phyloP scores from a whole-genome alignment of 2,888 invertebrate species.

The Cremastobaeus sp. region DNA sequence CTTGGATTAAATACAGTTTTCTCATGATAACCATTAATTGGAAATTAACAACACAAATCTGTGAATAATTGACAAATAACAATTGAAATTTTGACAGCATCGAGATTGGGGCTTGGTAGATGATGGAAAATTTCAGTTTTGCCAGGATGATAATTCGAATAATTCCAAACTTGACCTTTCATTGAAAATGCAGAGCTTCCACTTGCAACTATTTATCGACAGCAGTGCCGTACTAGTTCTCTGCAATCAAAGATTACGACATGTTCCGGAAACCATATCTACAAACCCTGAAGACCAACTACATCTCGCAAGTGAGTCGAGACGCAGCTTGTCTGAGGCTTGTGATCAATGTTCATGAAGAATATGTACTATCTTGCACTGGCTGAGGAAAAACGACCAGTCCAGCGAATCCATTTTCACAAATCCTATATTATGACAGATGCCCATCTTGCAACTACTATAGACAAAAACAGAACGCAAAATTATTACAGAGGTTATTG shows the following conservation, averaged over 20 bases:
- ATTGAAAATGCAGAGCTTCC: slow-evolving; percentile 98
- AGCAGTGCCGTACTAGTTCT: slow-evolving; percentile 96
- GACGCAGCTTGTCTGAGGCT: slow-evolving; percentile 84
- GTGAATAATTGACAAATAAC: too few relatives aligned
- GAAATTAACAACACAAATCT: too few relatives aligned
- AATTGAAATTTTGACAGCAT: too few relatives aligned
- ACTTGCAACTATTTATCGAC: slow-evolving; percentile 97
- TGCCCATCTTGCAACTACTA: too few relatives aligned
- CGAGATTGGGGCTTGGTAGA: slow-evolving; percentile 93
- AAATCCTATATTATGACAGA: too few relatives aligned
- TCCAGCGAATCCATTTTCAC: too few relatives aligned
- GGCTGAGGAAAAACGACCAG: background rate
- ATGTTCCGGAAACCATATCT: slow-evolving; percentile 91
- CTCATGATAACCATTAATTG: slow-evolving; percentile 93
- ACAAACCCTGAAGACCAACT: slow-evolving; percentile 93
- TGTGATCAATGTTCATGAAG: slow-evolving; percentile 46
- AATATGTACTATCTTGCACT: background rate
- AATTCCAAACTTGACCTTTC: slow-evolving; percentile 95
- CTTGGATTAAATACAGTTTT: slow-evolving; percentile 99
- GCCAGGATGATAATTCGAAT: slow-evolving; percentile 96
- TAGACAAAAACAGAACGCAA: too few relatives aligned
- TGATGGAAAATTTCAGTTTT: slow-evolving; percentile 93
- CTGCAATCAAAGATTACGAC: slow-evolving; percentile 89
- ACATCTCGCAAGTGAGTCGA: slow-evolving; percentile 92
- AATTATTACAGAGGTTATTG: too few relatives aligned